Evolutionary conservation across 2,888 invertebrate species (phyloP).

Genomic region (Thecophora atra): DNA sequence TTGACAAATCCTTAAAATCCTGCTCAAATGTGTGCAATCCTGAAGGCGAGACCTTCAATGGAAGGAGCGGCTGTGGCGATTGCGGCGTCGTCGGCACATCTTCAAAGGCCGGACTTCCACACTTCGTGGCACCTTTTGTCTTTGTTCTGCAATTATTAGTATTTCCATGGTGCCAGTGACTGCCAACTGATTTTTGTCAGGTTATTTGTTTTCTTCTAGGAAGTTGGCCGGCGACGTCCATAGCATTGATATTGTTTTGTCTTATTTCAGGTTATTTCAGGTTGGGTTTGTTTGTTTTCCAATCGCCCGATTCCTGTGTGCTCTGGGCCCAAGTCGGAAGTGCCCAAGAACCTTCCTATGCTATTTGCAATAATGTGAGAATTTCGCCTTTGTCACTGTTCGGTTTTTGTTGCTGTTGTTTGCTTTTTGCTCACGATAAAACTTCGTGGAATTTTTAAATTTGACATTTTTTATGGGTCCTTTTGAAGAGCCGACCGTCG

Average conservation of each 20-base stretch:
- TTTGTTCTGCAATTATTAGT: background rate
- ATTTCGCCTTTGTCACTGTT: background rate
- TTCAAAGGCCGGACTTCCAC: background rate
- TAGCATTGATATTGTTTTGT: background rate
- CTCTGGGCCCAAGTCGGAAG: background rate
- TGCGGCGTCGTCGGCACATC: background rate
- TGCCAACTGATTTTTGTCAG: slow-evolving; percentile 1
- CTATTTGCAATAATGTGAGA: background rate
- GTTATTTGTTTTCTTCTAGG: slow-evolving; percentile 12
- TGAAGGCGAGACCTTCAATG: background rate
- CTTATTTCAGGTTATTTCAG: background rate
- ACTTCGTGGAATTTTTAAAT: slow-evolving; percentile 15
- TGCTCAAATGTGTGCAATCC: background rate
- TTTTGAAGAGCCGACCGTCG: slow-evolving; percentile 1
- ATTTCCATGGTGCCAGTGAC: background rate
- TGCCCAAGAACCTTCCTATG: background rate
- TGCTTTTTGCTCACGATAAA: background rate
- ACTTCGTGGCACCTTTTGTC: background rate
- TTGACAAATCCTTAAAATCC: slow-evolving; percentile 1
- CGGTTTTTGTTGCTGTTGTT: background rate
- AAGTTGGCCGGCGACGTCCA: background rate
- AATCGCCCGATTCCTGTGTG: background rate
- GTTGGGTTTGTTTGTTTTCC: background rate
- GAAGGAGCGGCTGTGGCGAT: background rate
- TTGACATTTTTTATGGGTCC: slow-evolving; percentile 2